phyloP scores from a whole-genome alignment of 2,888 invertebrate genomes.

The Epistrophe eligans region DNA sequence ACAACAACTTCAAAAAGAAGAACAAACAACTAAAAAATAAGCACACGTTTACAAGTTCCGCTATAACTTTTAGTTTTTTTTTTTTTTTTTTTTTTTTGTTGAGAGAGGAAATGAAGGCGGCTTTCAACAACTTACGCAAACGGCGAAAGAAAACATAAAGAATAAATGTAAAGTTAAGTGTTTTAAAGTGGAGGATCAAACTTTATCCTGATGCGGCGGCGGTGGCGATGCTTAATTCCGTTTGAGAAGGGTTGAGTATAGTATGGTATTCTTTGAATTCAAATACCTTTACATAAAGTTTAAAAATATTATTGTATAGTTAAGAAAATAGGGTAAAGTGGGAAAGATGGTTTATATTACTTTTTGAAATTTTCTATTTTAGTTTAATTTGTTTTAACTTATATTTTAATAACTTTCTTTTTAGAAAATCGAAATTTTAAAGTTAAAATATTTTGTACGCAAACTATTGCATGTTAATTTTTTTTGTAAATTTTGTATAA shows the following conservation, averaged over 20 bases:
- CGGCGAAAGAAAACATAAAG: slow-evolving; percentile 20
- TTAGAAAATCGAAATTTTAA: too few relatives aligned
- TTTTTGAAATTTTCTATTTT: too few relatives aligned
- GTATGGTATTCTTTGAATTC: not conserved
- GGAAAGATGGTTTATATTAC: too few relatives aligned
- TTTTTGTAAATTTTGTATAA: too few relatives aligned
- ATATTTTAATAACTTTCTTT: too few relatives aligned
- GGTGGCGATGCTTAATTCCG: not conserved
- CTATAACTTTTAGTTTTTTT: too few relatives aligned
- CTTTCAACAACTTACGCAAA: slow-evolving; percentile 6
- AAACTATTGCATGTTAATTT: too few relatives aligned
- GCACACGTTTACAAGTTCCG: not conserved
- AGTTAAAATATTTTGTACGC: too few relatives aligned
- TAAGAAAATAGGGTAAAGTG: too few relatives aligned
- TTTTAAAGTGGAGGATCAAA: slow-evolving; percentile 29
- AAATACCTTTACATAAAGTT: not conserved
- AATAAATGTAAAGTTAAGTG: slow-evolving; percentile 22
- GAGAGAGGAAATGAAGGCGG: slow-evolving; percentile 1
- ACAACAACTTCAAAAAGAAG: not conserved
- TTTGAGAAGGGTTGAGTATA: slow-evolving; percentile 6
- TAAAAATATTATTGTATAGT: not conserved
- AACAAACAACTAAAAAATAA: not conserved
- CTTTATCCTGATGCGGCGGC: not conserved
- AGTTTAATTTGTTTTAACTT: too few relatives aligned
- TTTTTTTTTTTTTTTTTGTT: slow-evolving; percentile 5